Base-by-base conservation (phyloP, 1,140 invertebrate genomes). In the Argopecten irradians region DNA sequence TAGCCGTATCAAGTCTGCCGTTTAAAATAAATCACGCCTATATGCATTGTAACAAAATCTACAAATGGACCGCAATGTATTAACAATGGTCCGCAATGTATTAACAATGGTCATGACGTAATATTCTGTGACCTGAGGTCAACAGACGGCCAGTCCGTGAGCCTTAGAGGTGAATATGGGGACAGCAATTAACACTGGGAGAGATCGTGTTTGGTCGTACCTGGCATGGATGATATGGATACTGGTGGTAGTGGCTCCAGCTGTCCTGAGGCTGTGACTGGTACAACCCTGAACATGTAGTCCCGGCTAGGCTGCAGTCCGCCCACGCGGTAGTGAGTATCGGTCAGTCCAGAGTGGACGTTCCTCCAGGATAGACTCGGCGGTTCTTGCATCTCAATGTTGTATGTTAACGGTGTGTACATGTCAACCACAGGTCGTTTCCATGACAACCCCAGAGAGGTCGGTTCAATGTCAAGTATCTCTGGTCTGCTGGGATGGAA, bases 251-350 rank as follows among this genome's bases (percentile, higher is more conserved):
- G 92, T 3, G 95, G 94, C 86, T 95, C 94, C 34, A 93, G 88
- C 19, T 92, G 46, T 22, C 89, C 88, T 8, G 89, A 98, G 93
- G 99, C 98, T 95, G 99, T 99, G 0, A 99, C 97, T 19, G 93
- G 92, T 32, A 92, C 90, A 3, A 94, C 90, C 13, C 93, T 90
- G 88, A 94, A 93, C 32, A 91, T 90, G 90, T 94, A 94, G 88
- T 94, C 94, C 32, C 86, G 84, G 19, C 91, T 91, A n/a, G 93
- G 91, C 36, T 86, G 89, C 82, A 94, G 86, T 34, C 94, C 93
- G 83, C 89, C 90, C 32, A 94, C 92, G 32, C 86, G 89, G 87
- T 94, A 94, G 19, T 90, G 89, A 0, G 92, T 94, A 83, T 94
- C 94, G 16, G 89, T 83, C 19, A 94, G 83, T 34, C 92, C 91